phyloP scores from a whole-genome alignment of 64 coral and sea anemone genomes.

The Catalaphyllia jardinei region DNA sequence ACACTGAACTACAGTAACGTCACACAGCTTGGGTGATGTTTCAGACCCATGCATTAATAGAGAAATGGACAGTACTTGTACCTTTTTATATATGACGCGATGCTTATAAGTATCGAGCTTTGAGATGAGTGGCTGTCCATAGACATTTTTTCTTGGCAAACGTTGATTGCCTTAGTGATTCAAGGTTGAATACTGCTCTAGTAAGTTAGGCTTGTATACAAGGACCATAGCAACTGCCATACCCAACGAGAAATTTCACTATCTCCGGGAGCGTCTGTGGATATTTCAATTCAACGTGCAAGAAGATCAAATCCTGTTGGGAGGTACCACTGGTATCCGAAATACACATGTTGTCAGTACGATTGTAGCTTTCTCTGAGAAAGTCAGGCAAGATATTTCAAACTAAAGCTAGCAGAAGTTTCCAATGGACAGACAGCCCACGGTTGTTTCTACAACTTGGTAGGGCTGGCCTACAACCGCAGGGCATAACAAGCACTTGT shows the following conservation, averaged over 20 bases:
- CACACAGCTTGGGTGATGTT: not conserved
- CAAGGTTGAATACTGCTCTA: not conserved
- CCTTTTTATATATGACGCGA: conserved; percentile 16
- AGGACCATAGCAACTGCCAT: conserved; percentile 34
- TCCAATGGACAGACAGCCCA: too few relatives aligned
- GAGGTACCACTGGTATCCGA: not conserved
- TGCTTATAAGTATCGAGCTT: not conserved
- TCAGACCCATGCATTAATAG: not conserved
- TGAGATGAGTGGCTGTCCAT: conserved; percentile 22
- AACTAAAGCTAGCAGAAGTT: too few relatives aligned
- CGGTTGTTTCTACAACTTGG: too few relatives aligned
- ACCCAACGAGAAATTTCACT: conserved; percentile 8
- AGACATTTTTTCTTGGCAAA: conserved; percentile 52
- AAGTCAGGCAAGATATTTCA: too few relatives aligned
- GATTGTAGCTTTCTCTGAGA: not conserved
- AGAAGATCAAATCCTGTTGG: not conserved
- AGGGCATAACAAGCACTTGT: too few relatives aligned
- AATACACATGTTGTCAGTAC: too few relatives aligned
- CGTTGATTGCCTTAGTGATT: conserved; percentile 47
- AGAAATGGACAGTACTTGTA: not conserved
- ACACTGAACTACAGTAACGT: not conserved
- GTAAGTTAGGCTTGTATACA: not conserved
- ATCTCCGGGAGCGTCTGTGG: not conserved
- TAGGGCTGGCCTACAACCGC: too few relatives aligned
- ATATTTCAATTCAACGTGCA: conserved; percentile 4